These are phyloP conservation scores for Hydrocynus forskahlii DNA, from an alignment of 2,797 vertebrate genomes.

Conservation along the genomic window DNA sequence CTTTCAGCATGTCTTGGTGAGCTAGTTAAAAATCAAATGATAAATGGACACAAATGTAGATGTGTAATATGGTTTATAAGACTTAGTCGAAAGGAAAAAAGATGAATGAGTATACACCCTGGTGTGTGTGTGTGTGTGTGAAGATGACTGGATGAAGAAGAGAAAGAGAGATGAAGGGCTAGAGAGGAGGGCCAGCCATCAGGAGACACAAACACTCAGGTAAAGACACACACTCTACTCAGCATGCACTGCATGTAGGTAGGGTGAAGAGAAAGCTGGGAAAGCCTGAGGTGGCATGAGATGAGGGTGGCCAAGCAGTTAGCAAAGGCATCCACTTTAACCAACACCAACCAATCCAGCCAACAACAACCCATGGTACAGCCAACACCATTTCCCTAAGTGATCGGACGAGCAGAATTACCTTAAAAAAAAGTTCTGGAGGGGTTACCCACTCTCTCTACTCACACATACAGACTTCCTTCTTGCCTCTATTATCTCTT, in stretches of 20 bases:
- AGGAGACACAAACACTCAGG: too few species aligned
- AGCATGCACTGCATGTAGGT: conserved; percentile 68
- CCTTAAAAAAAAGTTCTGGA: conserved; percentile 66
- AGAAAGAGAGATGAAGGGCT: not conserved
- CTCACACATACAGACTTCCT: conserved; percentile 63
- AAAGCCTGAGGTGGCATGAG: conserved; percentile 37
- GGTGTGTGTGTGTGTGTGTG: too few species aligned
- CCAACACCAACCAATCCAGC: conserved; percentile 51
- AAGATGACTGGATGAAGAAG: not conserved
- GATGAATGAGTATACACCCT: not conserved
- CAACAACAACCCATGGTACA: conserved; percentile 71
- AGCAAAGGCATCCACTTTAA: conserved; percentile 60
- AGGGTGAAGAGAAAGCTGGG: not conserved
- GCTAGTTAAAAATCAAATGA: too few species aligned
- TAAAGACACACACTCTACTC: conserved; percentile 34
- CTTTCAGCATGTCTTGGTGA: too few species aligned
- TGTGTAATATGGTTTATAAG: too few species aligned
- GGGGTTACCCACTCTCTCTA: conserved; percentile 55
- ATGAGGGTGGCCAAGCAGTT: conserved; percentile 62
- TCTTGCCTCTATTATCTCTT: conserved; percentile 63
- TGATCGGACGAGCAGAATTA: conserved; percentile 81
- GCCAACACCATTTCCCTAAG: conserved; percentile 71
- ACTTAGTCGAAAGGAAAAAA: not conserved
- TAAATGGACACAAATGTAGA: too few species aligned
- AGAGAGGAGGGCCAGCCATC: not conserved